Evolutionary conservation across 1,140 invertebrate genomes (phyloP).

Genomic region (Cyphomyrmex costatus): DNA sequence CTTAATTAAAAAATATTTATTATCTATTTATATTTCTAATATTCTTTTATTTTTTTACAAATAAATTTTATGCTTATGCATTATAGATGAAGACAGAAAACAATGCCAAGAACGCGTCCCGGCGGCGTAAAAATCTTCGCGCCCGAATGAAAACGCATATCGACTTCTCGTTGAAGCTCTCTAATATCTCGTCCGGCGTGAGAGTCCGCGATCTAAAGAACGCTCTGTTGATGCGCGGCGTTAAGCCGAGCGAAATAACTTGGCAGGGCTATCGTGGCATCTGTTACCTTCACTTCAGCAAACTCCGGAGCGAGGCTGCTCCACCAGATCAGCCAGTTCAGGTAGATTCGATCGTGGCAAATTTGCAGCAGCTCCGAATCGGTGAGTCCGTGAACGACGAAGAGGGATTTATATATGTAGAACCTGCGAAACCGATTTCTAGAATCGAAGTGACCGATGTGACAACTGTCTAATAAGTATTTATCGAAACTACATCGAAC

Average conservation of each 20-base stretch:
- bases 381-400: slow-evolving; percentile 78
- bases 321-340: slow-evolving; percentile 82
- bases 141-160: slow-evolving; percentile 75
- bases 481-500: not conserved
- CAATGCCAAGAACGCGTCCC: slow-evolving; percentile 60
- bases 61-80: not conserved
- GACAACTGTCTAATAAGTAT: slow-evolving; percentile 84
- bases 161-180: slow-evolving; percentile 88
- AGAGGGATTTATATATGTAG: slow-evolving; percentile 82
- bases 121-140: slow-evolving; percentile 62
- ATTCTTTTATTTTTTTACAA: not conserved
- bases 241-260: slow-evolving; percentile 89
- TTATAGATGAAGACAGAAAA: slow-evolving; percentile 70
- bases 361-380: slow-evolving; percentile 86
- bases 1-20: not conserved
- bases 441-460: slow-evolving; percentile 87
- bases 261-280: slow-evolving; percentile 90
- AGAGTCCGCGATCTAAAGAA: slow-evolving; percentile 90
- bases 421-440: slow-evolving; percentile 86
- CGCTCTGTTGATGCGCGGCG: slow-evolving; percentile 88
- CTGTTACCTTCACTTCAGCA: slow-evolving; percentile 90
- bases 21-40: not conserved
- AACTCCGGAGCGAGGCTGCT: slow-evolving; percentile 84
- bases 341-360: slow-evolving; percentile 88
- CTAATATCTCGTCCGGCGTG: slow-evolving; percentile 88